Evolutionary conservation across 1,140 invertebrate species (phyloP), one percentile per base, ranked within the genome.

Genomic region (Homalodisca vitripennis): DNA sequence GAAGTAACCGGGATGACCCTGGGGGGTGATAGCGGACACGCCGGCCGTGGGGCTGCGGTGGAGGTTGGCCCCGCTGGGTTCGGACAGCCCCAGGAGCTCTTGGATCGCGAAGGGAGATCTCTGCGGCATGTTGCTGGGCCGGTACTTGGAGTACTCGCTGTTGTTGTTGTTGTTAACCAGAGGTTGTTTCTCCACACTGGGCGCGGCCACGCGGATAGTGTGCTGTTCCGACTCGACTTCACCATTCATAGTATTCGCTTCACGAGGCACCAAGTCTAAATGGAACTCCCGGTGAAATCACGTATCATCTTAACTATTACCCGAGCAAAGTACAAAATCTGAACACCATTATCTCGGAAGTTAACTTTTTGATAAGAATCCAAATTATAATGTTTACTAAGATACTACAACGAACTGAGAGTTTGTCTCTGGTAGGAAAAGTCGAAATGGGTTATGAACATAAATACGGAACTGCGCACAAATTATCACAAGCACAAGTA

Each of bases 31-130:
- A 60, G 74, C 75, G 27, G 73, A 76, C 30, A 77, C 70, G n/a
- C 72, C 76, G 82, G 72, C 77, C 78, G 78, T 82, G 76, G 68
- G 75, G 77, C 79, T 67, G 74, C 73, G 72, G 75, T 77, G 76
- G 77, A 46, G 79, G 76, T 46, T 64, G 62, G 60, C 62, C 13
- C 69, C 27, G 24, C 57, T 51, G 34, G 71, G 62, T 27, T 72
- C 75, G 3, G 66, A 69, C 22, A 95, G 80, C 0, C 93, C 93
- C 74, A 95, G 82, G 73, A 95, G 84, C 82, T 96, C 93, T 80
- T 96, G 93, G 77, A 95, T 95, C 72, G 92, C 93, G 81, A 95
- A 96, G 20, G 93, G 92, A 72, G 92, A 93, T 74, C 93, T 84
- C 80, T 94, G 92, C 72, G 92, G 91, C 84, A 91, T 87, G 41